Evolutionary conservation across 1,140 invertebrate genomes (phyloP).

Genomic region (Drosophila virilis): DNA sequence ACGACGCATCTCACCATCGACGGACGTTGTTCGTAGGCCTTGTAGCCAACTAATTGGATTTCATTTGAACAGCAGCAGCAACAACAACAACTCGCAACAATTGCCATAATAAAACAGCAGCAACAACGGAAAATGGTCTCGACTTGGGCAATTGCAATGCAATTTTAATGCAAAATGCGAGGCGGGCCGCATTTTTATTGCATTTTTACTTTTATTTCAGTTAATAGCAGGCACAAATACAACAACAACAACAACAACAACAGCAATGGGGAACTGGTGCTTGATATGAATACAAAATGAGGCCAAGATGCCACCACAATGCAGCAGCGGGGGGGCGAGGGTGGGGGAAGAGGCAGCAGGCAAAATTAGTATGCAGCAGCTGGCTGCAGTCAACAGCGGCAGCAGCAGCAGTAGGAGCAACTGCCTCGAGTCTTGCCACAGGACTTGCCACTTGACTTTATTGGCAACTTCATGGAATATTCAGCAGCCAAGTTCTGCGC

Average conservation of each 20-base stretch:
- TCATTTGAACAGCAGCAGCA: slow-evolving; percentile 72
- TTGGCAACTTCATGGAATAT: slow-evolving; percentile 83
- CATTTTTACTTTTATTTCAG: slow-evolving; percentile 81
- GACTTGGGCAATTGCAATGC: slow-evolving; percentile 78
- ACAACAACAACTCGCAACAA: slow-evolving; percentile 50
- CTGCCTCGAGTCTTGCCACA: slow-evolving; percentile 20
- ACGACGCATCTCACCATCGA: slow-evolving; percentile 51
- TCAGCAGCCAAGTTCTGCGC: slow-evolving; percentile 70
- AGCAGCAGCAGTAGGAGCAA: slow-evolving; percentile 10
- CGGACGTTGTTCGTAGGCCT: slow-evolving; percentile 60
- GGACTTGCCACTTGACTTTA: slow-evolving; percentile 81
- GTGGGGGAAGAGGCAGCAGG: neutral
- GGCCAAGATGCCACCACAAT: slow-evolving; percentile 71
- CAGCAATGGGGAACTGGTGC: slow-evolving; percentile 74
- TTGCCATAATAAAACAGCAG: slow-evolving; percentile 52
- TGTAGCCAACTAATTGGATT: slow-evolving; percentile 82
- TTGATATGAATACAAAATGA: slow-evolving; percentile 83
- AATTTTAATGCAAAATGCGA: slow-evolving; percentile 82
- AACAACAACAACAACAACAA: slow-evolving; percentile 49
- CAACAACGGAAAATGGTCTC: slow-evolving; percentile 42
- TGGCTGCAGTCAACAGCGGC: slow-evolving; percentile 40
- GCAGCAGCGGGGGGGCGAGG: slow-evolving; percentile 29
- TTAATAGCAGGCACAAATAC: slow-evolving; percentile 76
- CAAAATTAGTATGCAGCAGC: slow-evolving; percentile 75
- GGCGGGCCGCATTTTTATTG: slow-evolving; percentile 78